phyloP scores from a whole-genome alignment of 2,888 invertebrate genomes.

The Eurytoma californica region DNA sequence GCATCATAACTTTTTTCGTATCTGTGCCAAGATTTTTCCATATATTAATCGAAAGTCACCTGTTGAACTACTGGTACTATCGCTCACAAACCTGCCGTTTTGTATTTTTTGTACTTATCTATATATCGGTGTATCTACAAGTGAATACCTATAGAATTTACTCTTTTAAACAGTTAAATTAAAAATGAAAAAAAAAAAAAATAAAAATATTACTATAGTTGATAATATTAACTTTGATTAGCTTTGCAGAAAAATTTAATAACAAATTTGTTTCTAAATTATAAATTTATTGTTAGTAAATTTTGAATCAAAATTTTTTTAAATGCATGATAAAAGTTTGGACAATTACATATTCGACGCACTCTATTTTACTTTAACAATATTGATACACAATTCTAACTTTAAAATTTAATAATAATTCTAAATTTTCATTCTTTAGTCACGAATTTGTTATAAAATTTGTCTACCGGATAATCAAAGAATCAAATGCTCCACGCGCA shows the following conservation, averaged over 20 bases:
- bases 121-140: slow-evolving; percentile 41
- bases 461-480: slow-evolving; percentile 15
- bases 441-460: slow-evolving; percentile 15
- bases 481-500: slow-evolving; percentile 40
- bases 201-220: slow-evolving; percentile 17
- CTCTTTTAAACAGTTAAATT: slow-evolving; percentile 37
- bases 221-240: slow-evolving; percentile 14
- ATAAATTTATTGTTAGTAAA: not conserved
- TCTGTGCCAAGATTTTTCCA: slow-evolving; percentile 46
- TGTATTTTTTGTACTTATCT: slow-evolving; percentile 51
- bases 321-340: no score
- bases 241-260: slow-evolving; percentile 6
- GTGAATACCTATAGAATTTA: slow-evolving; percentile 25
- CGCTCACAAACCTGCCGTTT: slow-evolving; percentile 40
- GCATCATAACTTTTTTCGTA: slow-evolving; percentile 29
- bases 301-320: not conserved
- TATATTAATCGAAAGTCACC: slow-evolving; percentile 42
- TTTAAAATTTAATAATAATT: slow-evolving; percentile 6
- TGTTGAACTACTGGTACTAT: slow-evolving; percentile 40
- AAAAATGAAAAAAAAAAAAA: slow-evolving; percentile 27
- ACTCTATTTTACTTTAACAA: no score
- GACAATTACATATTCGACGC: no score
- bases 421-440: slow-evolving; percentile 42
- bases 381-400: no score
- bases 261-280: not conserved